Evolutionary conservation across 2,113 vertebrate genomes (phyloP), one percentile per base, ranked within the genome.

Genomic region (Takifugu bimaculatus): DNA sequence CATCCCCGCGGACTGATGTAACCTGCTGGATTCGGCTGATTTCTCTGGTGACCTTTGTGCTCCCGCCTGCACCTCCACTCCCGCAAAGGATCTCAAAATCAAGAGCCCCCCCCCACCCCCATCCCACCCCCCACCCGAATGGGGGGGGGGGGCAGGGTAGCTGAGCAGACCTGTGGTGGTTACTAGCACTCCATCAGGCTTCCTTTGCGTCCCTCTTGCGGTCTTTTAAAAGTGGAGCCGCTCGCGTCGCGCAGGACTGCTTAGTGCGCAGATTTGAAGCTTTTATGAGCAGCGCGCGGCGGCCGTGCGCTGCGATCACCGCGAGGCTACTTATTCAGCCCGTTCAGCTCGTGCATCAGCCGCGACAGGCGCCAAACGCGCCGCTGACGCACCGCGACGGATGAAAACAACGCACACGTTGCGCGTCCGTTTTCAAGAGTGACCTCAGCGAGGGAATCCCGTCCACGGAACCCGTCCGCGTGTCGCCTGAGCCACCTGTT

Each of bases 1-100:
- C 26, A 35, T 73, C 68, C 72, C 52, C 2, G 43, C 53, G 67
- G 85, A 70, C 71, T 66, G 67, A 81, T 78, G 32, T 67, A 75
- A 75, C 79, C 62, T 39, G 50, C 70, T 57, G 68, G 81, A 67
- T 80, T 60, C 57, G 63, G 78, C 60, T 81, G 49, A 78, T 78
- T 83, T 82, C 72, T 80, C 70, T 55, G 61, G 63, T 78, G 83
- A 83, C 58, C 71, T 83, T 81, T 78, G 35, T 1, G 53, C 66
- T 64, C 65, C 65, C 60, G 55, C 57, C 54, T 39, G 56, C 64
- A 57, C 52, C 48, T 62, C 64, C 48, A 64, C 62, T 68, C 62
- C 32, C 43, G 44, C 51, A 42, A 63, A 64, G 3, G 5, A 45
- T 29, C 67, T 47, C 0, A 47, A 28, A 47, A 42, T 20, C 43